phyloP scores from a whole-genome alignment of 2,797 vertebrate genomes.

The Antennarius maculatus region DNA sequence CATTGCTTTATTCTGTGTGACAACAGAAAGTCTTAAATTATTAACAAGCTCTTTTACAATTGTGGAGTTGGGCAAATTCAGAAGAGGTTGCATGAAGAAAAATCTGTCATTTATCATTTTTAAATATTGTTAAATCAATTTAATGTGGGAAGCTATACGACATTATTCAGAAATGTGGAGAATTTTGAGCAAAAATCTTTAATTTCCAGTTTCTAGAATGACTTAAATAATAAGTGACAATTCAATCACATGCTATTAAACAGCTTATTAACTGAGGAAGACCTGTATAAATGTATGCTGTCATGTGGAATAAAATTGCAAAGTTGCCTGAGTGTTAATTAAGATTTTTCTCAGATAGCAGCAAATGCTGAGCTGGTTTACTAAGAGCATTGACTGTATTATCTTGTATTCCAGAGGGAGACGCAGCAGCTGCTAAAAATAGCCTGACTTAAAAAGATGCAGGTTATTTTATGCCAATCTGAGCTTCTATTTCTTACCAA shows the following conservation, averaged over 20 bases:
- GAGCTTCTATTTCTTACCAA: constrained; percentile 75
- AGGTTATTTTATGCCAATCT: constrained; percentile 68
- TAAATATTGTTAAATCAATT: neutral
- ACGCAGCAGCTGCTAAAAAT: constrained; percentile 76
- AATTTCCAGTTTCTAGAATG: neutral
- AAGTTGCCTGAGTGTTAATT: constrained; percentile 63
- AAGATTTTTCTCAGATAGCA: constrained; percentile 65
- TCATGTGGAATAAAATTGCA: constrained; percentile 44
- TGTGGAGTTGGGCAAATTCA: too few species aligned
- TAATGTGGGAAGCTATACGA: neutral
- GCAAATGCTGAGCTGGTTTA: constrained; percentile 60
- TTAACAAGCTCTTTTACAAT: too few species aligned
- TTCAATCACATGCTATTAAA: constrained; percentile 35
- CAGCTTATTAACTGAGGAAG: constrained; percentile 35
- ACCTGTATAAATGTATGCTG: constrained; percentile 26
- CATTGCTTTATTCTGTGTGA: too few species aligned
- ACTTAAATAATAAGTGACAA: constrained; percentile 15
- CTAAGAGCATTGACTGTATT: constrained; percentile 50
- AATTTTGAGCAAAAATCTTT: neutral
- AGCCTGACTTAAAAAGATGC: constrained; percentile 69
- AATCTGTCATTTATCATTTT: neutral
- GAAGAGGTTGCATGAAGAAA: neutral
- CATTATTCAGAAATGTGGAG: neutral
- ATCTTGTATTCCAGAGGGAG: constrained; percentile 41
- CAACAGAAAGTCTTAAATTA: too few species aligned